Base-by-base conservation (phyloP, 2,113 vertebrate species). In the Gobiocypris rarus region DNA sequence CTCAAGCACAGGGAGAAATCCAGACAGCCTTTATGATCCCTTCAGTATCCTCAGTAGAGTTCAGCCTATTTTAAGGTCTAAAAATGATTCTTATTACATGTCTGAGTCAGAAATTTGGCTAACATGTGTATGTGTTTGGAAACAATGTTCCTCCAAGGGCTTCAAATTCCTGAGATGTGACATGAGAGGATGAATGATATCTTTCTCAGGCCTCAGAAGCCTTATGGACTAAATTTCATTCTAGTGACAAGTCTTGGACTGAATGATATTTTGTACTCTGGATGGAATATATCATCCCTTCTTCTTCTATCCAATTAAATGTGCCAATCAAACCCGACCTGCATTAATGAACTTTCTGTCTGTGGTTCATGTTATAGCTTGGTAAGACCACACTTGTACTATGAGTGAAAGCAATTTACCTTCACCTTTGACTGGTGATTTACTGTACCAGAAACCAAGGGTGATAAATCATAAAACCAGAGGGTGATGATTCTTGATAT, bases 221-320 rank as follows among this genome's bases (percentile, higher is more conserved):
- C 61, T 70, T 3, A 22, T 75, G n/a, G 31, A 82, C 28, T 26
- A 65, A 34, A 82, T 81, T 84, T 41, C 5, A 79, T 19, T 56
- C 45, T 85, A 63, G 8, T 67, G 75, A 81, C 28, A 70, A 43
- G 58, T 75, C 54, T 34, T 75, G 48, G 84, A 63, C 58, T 69
- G 8, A 69, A 38, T 34, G 0, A 3, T 9, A 19, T 34, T 19
- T 69, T 69, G 1, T 38, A 69, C 65, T 69, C 17, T 38, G 17
- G 31, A 69, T 38, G 63, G 28, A 67, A 67, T 9, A 38, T 22
- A 38, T 38, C 1, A 34, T 19, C 17, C 31, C 9, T 67, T 67
- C 31, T 61, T 61, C 59, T 67, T 67, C 31, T 67, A 38, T 19
- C 3, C 15, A 67, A 38, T 38, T 69, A 38, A 38, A 69, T 22